phyloP scores from a whole-genome alignment of 2,113 vertebrate species.

The Muntiacus reevesi region DNA sequence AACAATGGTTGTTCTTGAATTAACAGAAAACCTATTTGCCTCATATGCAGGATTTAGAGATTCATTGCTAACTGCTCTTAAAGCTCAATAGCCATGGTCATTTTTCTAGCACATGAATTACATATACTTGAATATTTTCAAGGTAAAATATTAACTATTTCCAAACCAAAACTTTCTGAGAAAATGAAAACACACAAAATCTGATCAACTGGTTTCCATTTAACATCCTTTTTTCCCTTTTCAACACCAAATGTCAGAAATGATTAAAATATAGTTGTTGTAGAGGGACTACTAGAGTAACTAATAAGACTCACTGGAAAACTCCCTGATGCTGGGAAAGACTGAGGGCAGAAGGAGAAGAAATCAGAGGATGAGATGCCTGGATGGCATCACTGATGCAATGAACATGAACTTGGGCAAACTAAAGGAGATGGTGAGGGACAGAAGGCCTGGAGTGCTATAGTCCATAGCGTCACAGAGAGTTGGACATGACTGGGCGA shows the following conservation, averaged over 20 bases:
- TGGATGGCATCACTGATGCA: not conserved
- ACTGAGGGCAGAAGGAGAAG: not conserved
- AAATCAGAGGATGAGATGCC: not conserved
- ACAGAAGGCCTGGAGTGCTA: not conserved
- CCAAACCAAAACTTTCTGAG: not conserved
- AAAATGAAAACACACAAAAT: slow-evolving; percentile 13
- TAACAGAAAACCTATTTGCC: not conserved
- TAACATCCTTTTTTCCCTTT: not conserved
- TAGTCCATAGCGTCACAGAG: not conserved
- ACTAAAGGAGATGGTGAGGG: not conserved
- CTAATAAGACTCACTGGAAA: not conserved
- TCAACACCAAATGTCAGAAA: not conserved
- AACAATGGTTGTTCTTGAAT: not conserved
- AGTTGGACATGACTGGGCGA: not conserved
- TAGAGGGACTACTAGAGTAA: not conserved
- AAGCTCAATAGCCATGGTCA: not conserved
- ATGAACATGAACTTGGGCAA: not conserved
- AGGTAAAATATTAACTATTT: not conserved
- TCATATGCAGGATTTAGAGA: not conserved
- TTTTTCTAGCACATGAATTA: not conserved
- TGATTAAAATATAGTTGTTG: not conserved
- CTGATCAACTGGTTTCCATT: not conserved
- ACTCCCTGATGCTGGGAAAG: not conserved
- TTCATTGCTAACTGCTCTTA: not conserved
- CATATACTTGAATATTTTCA: not conserved